Base-by-base conservation (phyloP, 2,113 vertebrate species). In the Procavia capensis region DNA sequence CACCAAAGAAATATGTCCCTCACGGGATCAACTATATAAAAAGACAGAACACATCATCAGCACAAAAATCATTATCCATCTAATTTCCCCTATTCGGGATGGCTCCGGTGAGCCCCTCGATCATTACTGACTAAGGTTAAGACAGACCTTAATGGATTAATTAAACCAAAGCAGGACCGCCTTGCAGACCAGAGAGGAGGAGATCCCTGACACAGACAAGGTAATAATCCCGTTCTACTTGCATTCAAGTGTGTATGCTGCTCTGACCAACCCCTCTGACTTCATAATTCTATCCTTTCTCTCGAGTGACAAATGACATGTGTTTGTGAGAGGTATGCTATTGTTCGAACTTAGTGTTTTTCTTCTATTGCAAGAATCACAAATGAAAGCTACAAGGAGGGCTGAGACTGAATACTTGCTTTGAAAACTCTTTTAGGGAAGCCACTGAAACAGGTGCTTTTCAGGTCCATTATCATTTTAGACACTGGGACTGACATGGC, bases 31-130 rank as follows among this genome's bases (percentile, higher is more conserved):
- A 97, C 97, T 98, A 97, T 96, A 97, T 98, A 97, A 98, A 98
- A 98, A 98, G 97, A 96, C 95, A 97, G 97, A 97, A 97, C 97
- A 98, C 96, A 98, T 98, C 97, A 98, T 97, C 97, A 97, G 96
- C 93, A 96, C 96, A 98, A 95, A 97, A 98, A 98, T 97, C 97
- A 98, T 97, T 98, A 98, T 96, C 97, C 96, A 97, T 97, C 97
- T 97, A 98, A 98, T 97, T 98, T 98, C 98, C 97, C 98, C 97
- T 96, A 96, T 98, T 98, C 79, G 43, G 96, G 98, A 98, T 97
- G 93, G 92, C 97, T 98, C 97, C 96, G 68, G 97, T 98, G 64
- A 31, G 16, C 95, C 98, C 95, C 43, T 10, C 89, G 94, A 98
- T 96, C 0, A n/a, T 97, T 98, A 98, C 95, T 97, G 97, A 96